These are phyloP conservation scores for Trachymyrmex cornetzi DNA, from an alignment of 1,140 invertebrate species.

Conservation along the genomic window DNA sequence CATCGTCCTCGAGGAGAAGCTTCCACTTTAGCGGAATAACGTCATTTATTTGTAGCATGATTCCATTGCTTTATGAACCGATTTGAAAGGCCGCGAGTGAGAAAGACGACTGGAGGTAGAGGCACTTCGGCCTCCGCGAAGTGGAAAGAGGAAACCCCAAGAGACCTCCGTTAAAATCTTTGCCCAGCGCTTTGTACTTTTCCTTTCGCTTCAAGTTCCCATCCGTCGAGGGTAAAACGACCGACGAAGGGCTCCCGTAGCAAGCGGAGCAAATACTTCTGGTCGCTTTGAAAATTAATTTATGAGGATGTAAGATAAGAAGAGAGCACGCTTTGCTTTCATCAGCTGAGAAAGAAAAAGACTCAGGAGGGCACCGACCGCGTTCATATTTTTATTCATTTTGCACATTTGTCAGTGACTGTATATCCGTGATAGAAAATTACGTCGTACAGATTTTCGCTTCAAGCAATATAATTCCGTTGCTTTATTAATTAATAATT, in stretches of 20 bases:
- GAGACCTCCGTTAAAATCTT: slow-evolving; percentile 62
- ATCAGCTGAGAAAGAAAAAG: slow-evolving; percentile 11
- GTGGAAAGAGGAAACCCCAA: slow-evolving; percentile 45
- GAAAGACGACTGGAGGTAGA: background rate
- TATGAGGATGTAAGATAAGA: slow-evolving; percentile 60
- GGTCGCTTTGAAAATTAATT: slow-evolving; percentile 60
- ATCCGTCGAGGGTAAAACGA: slow-evolving; percentile 42
- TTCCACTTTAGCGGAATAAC: slow-evolving; percentile 60
- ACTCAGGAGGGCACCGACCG: background rate
- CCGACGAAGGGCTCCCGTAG: slow-evolving; percentile 20
- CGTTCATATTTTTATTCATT: slow-evolving; percentile 44
- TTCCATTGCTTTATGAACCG: slow-evolving; percentile 59
- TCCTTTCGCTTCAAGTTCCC: slow-evolving; percentile 49
- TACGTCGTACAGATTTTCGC: background rate
- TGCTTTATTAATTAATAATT: background rate
- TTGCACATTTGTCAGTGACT: background rate
- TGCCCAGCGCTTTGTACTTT: slow-evolving; percentile 60
- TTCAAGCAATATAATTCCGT: slow-evolving; percentile 9
- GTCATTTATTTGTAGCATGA: slow-evolving; percentile 64
- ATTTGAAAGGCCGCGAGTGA: slow-evolving; percentile 50
- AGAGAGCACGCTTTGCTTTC: slow-evolving; percentile 33
- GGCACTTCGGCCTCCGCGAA: slow-evolving; percentile 39
- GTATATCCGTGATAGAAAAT: background rate
- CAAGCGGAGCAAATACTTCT: slow-evolving; percentile 49
- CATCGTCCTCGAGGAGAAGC: slow-evolving; percentile 46